Percentiles rank a stretch among this genome's conserved stretches.
phyloP scores from a whole-genome alignment of 2,113 vertebrate species.

The Otis tarda region DNA sequence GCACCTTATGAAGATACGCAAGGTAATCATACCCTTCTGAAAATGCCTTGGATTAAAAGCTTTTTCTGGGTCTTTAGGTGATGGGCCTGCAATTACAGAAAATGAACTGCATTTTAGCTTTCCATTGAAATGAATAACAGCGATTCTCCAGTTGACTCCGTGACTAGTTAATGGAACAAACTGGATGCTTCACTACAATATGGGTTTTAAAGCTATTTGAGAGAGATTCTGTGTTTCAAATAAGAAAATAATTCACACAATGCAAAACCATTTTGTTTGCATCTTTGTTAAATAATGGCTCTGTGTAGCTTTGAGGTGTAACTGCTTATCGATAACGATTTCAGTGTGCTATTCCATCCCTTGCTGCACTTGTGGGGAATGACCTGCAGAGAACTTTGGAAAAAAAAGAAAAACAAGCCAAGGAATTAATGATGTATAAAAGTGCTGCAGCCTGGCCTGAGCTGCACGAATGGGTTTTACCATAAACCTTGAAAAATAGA shows the following conservation, averaged over 20 bases:
- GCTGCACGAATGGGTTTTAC: neutral
- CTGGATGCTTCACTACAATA: constrained; percentile 73
- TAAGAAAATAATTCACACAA: constrained; percentile 76
- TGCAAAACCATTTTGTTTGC: constrained; percentile 51
- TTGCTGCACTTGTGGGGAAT: neutral
- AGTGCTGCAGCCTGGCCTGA: neutral
- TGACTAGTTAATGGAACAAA: constrained; percentile 83
- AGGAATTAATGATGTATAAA: neutral
- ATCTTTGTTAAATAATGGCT: constrained; percentile 11
- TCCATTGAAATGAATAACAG: constrained; percentile 80
- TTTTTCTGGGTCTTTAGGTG: constrained; percentile 79
- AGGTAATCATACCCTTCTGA: constrained; percentile 77
- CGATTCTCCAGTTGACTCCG: constrained; percentile 77
- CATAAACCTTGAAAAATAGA: neutral
- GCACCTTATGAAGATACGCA: constrained; percentile 70
- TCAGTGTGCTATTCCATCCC: neutral
- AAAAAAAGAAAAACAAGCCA: constrained; percentile 5
- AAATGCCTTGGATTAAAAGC: constrained; percentile 83
- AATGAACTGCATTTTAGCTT: constrained; percentile 83
- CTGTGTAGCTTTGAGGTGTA: neutral
- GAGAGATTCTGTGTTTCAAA: constrained; percentile 78
- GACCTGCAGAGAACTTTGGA: neutral
- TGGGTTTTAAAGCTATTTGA: constrained; percentile 79
- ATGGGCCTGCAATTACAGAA: constrained; percentile 80
- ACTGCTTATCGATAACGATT: constrained; percentile 23